These are phyloP conservation scores for Phaenicophaeus curvirostris DNA, from an alignment of 2,797 vertebrate genomes.

Conservation along the genomic window DNA sequence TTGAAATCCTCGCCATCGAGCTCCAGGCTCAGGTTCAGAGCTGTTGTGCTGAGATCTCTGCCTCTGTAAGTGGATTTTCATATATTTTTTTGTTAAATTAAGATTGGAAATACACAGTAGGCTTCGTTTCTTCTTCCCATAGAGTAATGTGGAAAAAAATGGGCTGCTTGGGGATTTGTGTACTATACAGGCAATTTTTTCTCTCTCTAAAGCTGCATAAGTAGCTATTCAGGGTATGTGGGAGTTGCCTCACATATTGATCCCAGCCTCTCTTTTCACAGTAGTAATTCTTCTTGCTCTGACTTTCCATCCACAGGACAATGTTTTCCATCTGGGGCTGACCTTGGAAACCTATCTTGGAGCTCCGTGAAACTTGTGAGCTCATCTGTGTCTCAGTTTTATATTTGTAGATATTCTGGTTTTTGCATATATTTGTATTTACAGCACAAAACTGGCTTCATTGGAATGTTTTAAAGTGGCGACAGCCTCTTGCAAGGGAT, in stretches of 20 bases:
- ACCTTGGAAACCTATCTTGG: not conserved
- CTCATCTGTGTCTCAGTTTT: not conserved
- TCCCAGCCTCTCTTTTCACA: not conserved
- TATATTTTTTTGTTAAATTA: not conserved
- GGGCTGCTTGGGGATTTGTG: not conserved
- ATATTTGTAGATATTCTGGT: not conserved
- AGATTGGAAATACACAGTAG: accelerated
- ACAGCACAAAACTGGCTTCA: not conserved
- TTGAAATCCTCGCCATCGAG: not conserved
- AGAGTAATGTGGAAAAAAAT: not conserved
- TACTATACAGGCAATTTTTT: not conserved
- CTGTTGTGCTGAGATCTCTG: not conserved
- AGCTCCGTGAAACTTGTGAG: not conserved
- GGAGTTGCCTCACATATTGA: not conserved
- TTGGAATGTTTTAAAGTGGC: not conserved
- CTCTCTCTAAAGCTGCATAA: not conserved
- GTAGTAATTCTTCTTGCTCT: not conserved
- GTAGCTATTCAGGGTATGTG: not conserved
- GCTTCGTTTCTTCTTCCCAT: not conserved
- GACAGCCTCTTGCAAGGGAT: not conserved
- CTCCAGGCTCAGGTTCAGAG: not conserved
- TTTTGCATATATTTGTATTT: not conserved
- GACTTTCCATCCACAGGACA: not conserved
- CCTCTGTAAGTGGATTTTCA: not conserved
- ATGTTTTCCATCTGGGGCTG: not conserved